phyloP scores from a whole-genome alignment of 2,888 invertebrate species.

The Ariolimax columbianus region DNA sequence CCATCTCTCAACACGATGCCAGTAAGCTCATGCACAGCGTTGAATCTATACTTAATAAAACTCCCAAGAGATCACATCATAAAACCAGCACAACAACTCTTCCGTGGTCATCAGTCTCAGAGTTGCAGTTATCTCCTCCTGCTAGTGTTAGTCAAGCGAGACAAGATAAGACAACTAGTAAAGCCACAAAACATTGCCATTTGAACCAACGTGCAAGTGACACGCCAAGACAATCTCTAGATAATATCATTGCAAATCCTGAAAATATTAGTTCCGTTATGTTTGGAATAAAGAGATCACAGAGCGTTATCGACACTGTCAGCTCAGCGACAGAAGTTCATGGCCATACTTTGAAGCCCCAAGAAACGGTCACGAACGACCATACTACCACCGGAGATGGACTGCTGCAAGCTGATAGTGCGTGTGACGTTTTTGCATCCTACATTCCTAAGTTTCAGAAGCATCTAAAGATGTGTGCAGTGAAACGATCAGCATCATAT shows the following conservation, averaged over 20 bases:
- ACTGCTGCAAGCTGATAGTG: background rate
- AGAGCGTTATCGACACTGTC: slow-evolving; percentile 22
- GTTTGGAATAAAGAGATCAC: slow-evolving; percentile 19
- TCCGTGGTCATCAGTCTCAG: slow-evolving; percentile 1
- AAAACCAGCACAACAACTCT: background rate
- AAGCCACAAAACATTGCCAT: background rate
- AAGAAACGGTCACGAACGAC: background rate
- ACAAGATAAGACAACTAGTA: background rate
- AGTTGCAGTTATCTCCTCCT: background rate
- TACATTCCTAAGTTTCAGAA: slow-evolving; percentile 49
- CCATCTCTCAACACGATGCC: background rate
- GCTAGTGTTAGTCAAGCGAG: background rate
- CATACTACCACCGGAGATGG: background rate
- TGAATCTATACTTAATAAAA: slow-evolving; percentile 39
- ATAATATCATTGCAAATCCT: background rate
- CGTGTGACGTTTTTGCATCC: slow-evolving; percentile 14
- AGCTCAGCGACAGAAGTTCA: background rate
- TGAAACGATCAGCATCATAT: slow-evolving; percentile 43
- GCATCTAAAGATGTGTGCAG: slow-evolving; percentile 25
- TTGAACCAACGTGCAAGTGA: background rate
- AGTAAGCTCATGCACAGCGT: slow-evolving; percentile 44
- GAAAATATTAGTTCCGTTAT: background rate
- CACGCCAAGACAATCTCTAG: background rate
- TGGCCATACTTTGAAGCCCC: background rate
- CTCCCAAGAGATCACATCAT: background rate